These are phyloP conservation scores for Danio kyathit DNA, from an alignment of 2,797 vertebrate genomes.

Conservation along the genomic window DNA sequence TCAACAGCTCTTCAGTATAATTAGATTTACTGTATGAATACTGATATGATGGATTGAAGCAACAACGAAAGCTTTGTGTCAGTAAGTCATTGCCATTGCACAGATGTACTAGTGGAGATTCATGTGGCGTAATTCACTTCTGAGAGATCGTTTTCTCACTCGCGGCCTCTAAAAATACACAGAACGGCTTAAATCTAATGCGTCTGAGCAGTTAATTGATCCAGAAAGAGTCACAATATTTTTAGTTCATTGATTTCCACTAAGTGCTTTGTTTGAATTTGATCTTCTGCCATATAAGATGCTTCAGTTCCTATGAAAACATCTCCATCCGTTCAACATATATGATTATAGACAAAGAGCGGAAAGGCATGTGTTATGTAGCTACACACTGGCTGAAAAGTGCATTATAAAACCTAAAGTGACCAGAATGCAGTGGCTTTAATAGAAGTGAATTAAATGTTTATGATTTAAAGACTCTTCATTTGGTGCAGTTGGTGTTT, in stretches of 20 bases:
- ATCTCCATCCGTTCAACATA: slow-evolving; percentile 29
- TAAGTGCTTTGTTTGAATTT: slow-evolving; percentile 55
- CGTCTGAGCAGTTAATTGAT: slow-evolving; percentile 40
- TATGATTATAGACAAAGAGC: not conserved
- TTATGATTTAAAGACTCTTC: no score
- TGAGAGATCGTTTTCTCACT: slow-evolving; percentile 22
- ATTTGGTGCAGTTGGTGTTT: no score
- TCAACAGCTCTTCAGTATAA: no score
- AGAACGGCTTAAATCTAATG: slow-evolving; percentile 15
- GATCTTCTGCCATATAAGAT: slow-evolving; percentile 46
- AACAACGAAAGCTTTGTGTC: no score
- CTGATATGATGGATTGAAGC: no score
- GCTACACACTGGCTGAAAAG: no score
- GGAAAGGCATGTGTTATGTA: not conserved
- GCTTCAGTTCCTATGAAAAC: slow-evolving; percentile 52
- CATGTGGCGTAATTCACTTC: slow-evolving; percentile 11
- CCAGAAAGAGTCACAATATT: slow-evolving; percentile 37
- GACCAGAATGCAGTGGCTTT: not conserved
- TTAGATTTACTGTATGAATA: no score
- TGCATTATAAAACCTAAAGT: not conserved
- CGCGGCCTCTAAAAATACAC: not conserved
- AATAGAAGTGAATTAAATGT: no score
- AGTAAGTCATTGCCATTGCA: not conserved
- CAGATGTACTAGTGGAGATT: not conserved
- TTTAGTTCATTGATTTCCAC: slow-evolving; percentile 53